Base-by-base conservation (phyloP, 1,140 invertebrate species). In the Bombyx mori region DNA sequence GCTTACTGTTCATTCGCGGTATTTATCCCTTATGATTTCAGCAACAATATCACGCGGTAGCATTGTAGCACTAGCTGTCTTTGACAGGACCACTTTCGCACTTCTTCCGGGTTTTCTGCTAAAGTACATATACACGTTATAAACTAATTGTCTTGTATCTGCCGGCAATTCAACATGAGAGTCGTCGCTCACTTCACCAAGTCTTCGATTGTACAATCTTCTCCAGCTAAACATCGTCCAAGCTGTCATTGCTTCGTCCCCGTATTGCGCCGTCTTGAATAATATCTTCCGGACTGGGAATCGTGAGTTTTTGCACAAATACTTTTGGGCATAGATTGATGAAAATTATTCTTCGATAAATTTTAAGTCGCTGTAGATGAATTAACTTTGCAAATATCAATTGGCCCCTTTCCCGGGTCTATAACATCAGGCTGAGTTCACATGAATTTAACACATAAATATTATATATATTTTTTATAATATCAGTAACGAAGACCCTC, bases 221-320 rank as follows among this genome's bases (percentile, higher is more conserved):
- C 82, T 69, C 84, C 84, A 87, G 69, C 81, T 87, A 54, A 87
- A 87, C 84, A 87, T 87, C 26, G 84, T 87, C 84, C 82, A 85
- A 43, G 84, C 84, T 52, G 84, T 87, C 84, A 85, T 85, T 47
- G 83, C 80, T 67, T 87, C 65, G 74, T 83, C 80, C 55, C 83
- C 83, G 80, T 84, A 87, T 60, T 82, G 77, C 75, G 83, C 83
- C 83, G 82, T 86, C 64, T 79, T 82, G 73, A 35, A 46, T 47
- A 35, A 35, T 35, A 3, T 35, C 26, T 35, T 35, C 4, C 26
- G 2, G 26, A 35, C 26, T 35, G 4, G 26, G 26, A 35, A 35
- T 35, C 26, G 26, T 35, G 26, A 35, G 26, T 35, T 35, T 35
- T 35, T 35, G 26, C 1, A 35, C 26, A 35, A 35, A 35, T 5